A percentile compares a stretch with the other conserved stretches of the same genome.
phyloP scores from a whole-genome alignment of 2,888 invertebrate genomes.

The Troides helena region DNA sequence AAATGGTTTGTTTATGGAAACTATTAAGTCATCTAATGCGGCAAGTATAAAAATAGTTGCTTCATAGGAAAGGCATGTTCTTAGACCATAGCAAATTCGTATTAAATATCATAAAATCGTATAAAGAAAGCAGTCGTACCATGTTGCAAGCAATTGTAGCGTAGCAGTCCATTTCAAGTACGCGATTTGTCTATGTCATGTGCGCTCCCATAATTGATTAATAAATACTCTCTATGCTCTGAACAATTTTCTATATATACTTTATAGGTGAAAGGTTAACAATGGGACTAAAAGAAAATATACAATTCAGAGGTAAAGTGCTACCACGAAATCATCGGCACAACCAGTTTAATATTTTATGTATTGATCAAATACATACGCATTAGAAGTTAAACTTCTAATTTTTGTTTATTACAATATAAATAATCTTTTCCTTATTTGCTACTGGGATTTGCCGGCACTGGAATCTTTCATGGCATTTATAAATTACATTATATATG shows the following conservation, averaged over 20 bases:
- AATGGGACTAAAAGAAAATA: conserved; percentile 24
- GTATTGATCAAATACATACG: no score
- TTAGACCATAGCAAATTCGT: conserved; percentile 46
- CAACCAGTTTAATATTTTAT: not conserved
- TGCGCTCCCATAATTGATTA: conserved; percentile 36
- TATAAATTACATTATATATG: no score
- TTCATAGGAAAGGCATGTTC: conserved; percentile 41
- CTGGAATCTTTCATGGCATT: no score
- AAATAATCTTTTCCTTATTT: no score
- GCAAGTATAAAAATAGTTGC: conserved; percentile 51
- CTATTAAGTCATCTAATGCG: conserved; percentile 30
- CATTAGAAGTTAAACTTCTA: not conserved
- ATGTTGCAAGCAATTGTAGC: conserved; percentile 56
- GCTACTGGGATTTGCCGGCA: no score
- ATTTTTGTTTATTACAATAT: no score
- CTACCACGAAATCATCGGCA: conserved; percentile 29
- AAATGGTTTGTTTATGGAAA: not conserved
- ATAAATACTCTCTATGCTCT: conserved; percentile 12
- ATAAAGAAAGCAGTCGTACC: conserved; percentile 53
- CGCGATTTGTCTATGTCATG: conserved; percentile 35
- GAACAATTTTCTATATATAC: conserved; percentile 7
- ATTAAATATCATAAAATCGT: conserved; percentile 45
- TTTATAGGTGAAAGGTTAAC: conserved; percentile 13
- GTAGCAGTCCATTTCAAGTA: conserved; percentile 47
- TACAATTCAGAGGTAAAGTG: conserved; percentile 19